A percentile compares a stretch with the other conserved stretches of the same genome.
Evolutionary conservation across 2,113 vertebrate species (phyloP).

Genomic region (Irena cyanogastra): DNA sequence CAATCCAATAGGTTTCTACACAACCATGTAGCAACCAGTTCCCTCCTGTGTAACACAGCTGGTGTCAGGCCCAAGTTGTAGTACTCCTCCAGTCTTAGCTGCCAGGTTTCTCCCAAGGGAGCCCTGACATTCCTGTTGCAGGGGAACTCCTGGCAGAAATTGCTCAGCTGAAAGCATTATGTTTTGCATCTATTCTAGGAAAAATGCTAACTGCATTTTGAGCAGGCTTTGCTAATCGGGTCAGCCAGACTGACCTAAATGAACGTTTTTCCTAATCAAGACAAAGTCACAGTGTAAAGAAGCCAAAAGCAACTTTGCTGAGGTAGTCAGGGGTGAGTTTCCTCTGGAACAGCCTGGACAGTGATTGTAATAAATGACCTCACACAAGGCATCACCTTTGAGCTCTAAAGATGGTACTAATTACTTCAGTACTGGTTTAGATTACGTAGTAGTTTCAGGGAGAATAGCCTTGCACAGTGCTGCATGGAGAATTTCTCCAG

Average conservation of each 20-base stretch:
- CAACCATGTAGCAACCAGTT: not conserved
- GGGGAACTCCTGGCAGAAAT: slow-evolving; percentile 1
- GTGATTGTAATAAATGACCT: slow-evolving; percentile 1
- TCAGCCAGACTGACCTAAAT: slow-evolving; percentile 39
- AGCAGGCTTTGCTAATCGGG: not conserved
- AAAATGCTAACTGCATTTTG: not conserved
- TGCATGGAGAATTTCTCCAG: not conserved
- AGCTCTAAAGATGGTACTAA: slow-evolving; percentile 27
- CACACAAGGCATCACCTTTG: slow-evolving; percentile 14
- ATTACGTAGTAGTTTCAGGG: not conserved
- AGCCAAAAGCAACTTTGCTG: slow-evolving; percentile 54
- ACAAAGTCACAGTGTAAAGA: slow-evolving; percentile 49
- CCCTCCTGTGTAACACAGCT: not conserved
- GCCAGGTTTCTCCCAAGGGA: not conserved
- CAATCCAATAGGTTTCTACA: not conserved
- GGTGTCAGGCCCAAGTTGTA: not conserved
- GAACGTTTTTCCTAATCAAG: slow-evolving; percentile 35
- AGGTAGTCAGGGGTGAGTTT: slow-evolving; percentile 29
- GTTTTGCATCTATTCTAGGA: slow-evolving; percentile 19
- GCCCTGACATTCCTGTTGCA: not conserved
- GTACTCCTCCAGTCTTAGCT: not conserved
- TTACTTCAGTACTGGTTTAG: not conserved
- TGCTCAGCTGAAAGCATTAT: not conserved
- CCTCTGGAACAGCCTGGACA: not conserved
- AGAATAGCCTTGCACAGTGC: not conserved